Percentiles rank a stretch among this genome's conserved stretches.
These are phyloP conservation scores for Xylota sylvarum DNA, from an alignment of 2,888 invertebrate genomes.

Conservation along the genomic window DNA sequence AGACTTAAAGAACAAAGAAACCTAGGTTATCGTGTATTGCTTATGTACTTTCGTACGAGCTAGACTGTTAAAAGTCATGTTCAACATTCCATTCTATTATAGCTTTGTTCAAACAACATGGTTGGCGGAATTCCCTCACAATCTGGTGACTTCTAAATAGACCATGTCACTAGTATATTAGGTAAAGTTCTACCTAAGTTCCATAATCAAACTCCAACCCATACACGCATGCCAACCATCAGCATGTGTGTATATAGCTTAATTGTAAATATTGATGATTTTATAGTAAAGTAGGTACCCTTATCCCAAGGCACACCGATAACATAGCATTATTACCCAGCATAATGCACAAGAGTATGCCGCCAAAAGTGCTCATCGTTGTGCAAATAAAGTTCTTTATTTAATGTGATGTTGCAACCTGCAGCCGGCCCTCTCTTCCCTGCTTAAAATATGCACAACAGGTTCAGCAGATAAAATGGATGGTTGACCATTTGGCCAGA, in stretches of 20 bases:
- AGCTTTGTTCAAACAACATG: no score
- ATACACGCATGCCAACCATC: not conserved
- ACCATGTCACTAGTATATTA: no score
- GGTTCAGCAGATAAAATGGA: constrained; percentile 25
- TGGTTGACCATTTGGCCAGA: not conserved
- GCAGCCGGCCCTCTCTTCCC: constrained; percentile 13
- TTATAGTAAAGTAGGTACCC: not conserved
- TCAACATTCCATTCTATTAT: no score
- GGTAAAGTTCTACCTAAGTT: not conserved
- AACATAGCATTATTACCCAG: not conserved
- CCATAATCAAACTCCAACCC: not conserved
- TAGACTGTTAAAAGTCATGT: no score
- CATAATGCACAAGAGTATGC: not conserved
- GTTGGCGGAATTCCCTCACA: no score
- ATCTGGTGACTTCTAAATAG: no score
- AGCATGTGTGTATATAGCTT: not conserved
- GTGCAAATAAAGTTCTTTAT: constrained; percentile 64
- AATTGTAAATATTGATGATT: not conserved
- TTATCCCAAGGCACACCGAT: not conserved
- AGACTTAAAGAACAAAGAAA: no score
- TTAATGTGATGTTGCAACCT: constrained; percentile 39
- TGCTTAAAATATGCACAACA: constrained; percentile 30
- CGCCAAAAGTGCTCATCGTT: not conserved
- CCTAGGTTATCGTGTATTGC: no score
- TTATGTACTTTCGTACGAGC: no score